A percentile compares a stretch with the other conserved stretches of the same genome.
phyloP scores from a whole-genome alignment of 2,888 invertebrate genomes.

The Masnerella sp. region DNA sequence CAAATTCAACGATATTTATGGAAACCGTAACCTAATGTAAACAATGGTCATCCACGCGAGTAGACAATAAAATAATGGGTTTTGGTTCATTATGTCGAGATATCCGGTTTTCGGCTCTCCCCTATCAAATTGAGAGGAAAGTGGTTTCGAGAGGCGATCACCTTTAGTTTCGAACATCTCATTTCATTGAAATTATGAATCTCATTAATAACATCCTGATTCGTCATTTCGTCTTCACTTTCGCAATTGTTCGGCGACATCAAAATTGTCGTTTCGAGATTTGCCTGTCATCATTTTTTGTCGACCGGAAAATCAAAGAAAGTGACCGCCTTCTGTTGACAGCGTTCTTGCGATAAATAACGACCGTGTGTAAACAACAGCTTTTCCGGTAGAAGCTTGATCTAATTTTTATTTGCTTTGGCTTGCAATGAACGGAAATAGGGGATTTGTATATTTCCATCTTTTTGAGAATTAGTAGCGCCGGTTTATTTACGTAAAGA shows the following conservation, averaged over 20 bases:
- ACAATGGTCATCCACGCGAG: slow-evolving; percentile 15
- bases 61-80: slow-evolving; percentile 27
- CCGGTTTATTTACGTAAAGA: no score
- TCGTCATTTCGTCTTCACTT: no score
- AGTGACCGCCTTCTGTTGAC: slow-evolving; percentile 16
- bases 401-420: no score
- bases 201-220: slow-evolving; percentile 39
- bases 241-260: no score
- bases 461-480: no score
- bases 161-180: slow-evolving; percentile 29
- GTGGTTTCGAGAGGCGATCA: slow-evolving; percentile 21
- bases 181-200: slow-evolving; percentile 36
- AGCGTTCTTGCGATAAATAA: slow-evolving; percentile 25
- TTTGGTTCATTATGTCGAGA: slow-evolving; percentile 19
- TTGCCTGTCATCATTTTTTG: slow-evolving; percentile 25
- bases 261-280: no score
- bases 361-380: slow-evolving; percentile 27
- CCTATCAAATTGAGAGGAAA: slow-evolving; percentile 25
- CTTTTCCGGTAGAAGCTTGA: slow-evolving; percentile 17
- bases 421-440: no score
- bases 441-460: no score
- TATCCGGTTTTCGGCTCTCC: slow-evolving; percentile 35
- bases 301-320: slow-evolving; percentile 34
- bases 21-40: slow-evolving; percentile 38
- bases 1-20: no score